A percentile compares a stretch with the other conserved stretches of the same genome.
phyloP scores from a whole-genome alignment of 1,140 invertebrate genomes.

The Aricia agestis region DNA sequence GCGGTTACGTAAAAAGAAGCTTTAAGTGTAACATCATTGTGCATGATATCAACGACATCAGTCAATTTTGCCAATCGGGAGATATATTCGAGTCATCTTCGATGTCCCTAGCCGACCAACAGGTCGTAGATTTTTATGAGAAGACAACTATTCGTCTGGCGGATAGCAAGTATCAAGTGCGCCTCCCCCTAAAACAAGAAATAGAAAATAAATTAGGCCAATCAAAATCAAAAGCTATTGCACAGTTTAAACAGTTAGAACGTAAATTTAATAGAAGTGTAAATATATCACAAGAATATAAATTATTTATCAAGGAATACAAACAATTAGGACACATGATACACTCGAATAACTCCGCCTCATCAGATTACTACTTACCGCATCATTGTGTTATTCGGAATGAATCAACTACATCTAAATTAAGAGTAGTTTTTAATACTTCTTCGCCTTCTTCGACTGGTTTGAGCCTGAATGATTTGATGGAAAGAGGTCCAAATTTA shows the following conservation, averaged over 20 bases:
- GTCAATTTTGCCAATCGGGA: too few species aligned
- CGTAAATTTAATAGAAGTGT: conserved; percentile 19
- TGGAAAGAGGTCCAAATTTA: conserved; percentile 26
- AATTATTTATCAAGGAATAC: conserved; percentile 24
- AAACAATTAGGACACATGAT: conserved; percentile 21
- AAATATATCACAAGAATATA: conserved; percentile 19
- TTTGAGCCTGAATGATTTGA: conserved; percentile 19
- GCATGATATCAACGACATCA: conserved; percentile 7
- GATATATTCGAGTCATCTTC: too few species aligned
- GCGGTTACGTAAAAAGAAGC: too few species aligned
- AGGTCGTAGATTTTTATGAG: conserved; percentile 16
- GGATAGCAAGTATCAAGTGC: conserved; percentile 20
- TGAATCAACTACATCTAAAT: conserved; percentile 22
- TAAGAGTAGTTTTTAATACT: conserved; percentile 26
- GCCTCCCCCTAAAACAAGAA: too few species aligned
- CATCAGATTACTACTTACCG: conserved; percentile 23
- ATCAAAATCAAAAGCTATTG: conserved; percentile 18
- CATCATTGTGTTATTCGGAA: conserved; percentile 24
- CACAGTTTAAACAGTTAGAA: conserved; percentile 24
- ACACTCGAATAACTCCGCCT: background rate
- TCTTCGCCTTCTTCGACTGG: conserved; percentile 21
- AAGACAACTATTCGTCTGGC: conserved; percentile 15
- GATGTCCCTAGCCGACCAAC: conserved; percentile 17
- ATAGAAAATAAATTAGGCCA: conserved; percentile 17
- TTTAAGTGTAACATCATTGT: too few species aligned